Base-by-base conservation (phyloP, 2,113 vertebrate genomes). In the Caranx ignobilis region DNA sequence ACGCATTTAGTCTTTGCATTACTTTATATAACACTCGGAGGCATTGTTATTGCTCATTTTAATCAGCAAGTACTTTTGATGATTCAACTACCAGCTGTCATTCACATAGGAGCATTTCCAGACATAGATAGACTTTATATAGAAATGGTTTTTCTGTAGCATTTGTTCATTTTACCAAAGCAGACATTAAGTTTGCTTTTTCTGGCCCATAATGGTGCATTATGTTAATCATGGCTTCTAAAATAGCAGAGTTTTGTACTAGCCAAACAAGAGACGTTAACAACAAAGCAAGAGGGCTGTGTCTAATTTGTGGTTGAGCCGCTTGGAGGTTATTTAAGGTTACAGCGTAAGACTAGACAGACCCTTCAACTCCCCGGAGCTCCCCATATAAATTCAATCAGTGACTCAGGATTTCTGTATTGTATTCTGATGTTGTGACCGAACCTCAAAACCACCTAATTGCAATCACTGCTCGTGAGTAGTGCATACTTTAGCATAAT, bases 1-100 rank as follows among this genome's bases (percentile, higher is more conserved):
- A 85, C 59, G 39, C 63, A 79, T 87, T 81, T 50, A 61, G 73
- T 74, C 35, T 52, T n/a, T 73, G 34, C 45, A 45, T 75, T 71
- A 57, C 3, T 0, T 3, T 52, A 15, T 83, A 72, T 81, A 50
- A 68, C 80, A 78, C 83, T 82, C 80, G 18, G 79, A 75, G 21
- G 55, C 52, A 41, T n/a, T 34, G 37, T 71, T 74, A 73, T 72
- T 69, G 45, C 62, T 69, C 34, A 62, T 65, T 82, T 79, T 71
- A 84, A 80, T 79, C 57, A 32, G 50, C 7, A 45, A 60, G 6
- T 11, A 43, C 56, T 78, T 72, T 73, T 70, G 39, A 71, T 71
- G 43, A 81, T 69, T 70, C 71, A 72, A 55, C 63, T 1, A 41
- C 11, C 6, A 32, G 37, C 66, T 74, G 68, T 71, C 83, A 57